phyloP scores from a whole-genome alignment of 2,888 invertebrate genomes.

The Orthosia cruda region DNA sequence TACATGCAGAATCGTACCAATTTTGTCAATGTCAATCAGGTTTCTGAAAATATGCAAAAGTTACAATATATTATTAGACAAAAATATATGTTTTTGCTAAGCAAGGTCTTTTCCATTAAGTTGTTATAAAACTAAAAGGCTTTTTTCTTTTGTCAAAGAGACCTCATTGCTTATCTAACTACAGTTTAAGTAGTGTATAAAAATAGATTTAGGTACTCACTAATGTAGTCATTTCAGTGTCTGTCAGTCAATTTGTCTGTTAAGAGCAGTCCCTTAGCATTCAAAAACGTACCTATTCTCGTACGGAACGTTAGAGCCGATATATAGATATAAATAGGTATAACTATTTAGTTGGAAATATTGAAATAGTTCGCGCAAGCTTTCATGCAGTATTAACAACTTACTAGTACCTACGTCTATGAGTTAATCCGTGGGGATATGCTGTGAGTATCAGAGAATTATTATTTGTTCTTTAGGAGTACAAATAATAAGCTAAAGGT shows the following conservation, averaged over 20 bases:
- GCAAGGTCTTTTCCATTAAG: neutral
- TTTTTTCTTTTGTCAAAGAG: neutral
- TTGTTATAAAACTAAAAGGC: neutral
- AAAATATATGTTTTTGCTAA: neutral
- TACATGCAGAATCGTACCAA: neutral
- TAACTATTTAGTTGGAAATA: neutral
- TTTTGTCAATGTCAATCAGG: neutral
- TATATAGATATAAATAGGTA: neutral
- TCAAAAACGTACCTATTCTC: neutral
- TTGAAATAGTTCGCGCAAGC: neutral
- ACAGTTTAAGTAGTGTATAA: too few relatives aligned
- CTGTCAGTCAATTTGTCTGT: constrained; percentile 8
- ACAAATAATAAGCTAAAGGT: neutral
- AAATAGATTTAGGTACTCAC: neutral
- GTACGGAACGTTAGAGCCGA: neutral
- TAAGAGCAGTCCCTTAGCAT: neutral
- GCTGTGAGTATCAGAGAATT: neutral
- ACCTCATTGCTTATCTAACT: neutral
- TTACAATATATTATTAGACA: too few relatives aligned
- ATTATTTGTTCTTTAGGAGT: too few relatives aligned
- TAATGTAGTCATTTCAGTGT: neutral
- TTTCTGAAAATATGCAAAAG: neutral
- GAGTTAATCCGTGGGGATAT: neutral
- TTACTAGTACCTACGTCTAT: neutral
- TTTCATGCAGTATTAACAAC: neutral